Percentiles rank a stretch among this genome's conserved stretches.
phyloP scores from a whole-genome alignment of 2,888 invertebrate genomes.

The Macrosiphum euphorbiae region DNA sequence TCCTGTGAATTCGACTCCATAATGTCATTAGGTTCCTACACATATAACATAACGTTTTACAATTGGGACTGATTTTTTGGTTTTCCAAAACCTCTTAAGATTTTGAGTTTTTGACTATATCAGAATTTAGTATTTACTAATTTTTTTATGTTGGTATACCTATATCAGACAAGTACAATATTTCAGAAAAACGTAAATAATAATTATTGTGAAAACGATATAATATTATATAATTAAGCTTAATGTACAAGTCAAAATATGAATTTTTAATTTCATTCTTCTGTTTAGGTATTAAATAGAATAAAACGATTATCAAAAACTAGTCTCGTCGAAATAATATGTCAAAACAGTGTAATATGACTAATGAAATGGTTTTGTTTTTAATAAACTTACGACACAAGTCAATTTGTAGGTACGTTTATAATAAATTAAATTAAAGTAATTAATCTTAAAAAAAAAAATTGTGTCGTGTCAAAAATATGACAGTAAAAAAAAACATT shows the following conservation, averaged over 20 bases:
- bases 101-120: neutral
- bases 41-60: neutral
- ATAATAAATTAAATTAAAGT: neutral
- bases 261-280: neutral
- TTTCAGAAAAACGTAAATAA: neutral
- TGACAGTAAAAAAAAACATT: neutral
- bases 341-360: neutral
- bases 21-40: neutral
- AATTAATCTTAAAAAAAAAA: neutral
- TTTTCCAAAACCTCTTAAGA: neutral
- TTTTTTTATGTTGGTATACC: no score
- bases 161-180: neutral
- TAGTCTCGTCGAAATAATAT: neutral
- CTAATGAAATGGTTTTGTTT: neutral
- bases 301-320: neutral
- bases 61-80: neutral
- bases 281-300: neutral
- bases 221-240: neutral
- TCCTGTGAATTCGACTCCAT: neutral
- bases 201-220: neutral
- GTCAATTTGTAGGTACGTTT: neutral
- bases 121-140: no score
- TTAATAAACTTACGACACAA: neutral
- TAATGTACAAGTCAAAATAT: neutral
- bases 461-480: neutral